Percentiles rank a stretch among this genome's conserved stretches.
These are phyloP conservation scores for Pangasius mekongensis DNA, from an alignment of 2,797 vertebrate genomes.

Conservation along the genomic window DNA sequence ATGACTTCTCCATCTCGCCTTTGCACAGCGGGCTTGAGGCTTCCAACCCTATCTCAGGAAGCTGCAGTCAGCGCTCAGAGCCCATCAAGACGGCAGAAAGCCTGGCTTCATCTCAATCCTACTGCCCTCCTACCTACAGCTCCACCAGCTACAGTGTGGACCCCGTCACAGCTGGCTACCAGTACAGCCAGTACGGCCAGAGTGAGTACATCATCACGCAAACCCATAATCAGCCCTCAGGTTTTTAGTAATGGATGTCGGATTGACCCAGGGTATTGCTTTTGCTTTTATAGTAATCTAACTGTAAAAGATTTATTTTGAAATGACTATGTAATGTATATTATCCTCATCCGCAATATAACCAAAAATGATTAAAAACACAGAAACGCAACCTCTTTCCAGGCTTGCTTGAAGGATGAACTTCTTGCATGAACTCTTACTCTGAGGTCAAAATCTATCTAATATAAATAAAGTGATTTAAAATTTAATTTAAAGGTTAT, in stretches of 20 bases:
- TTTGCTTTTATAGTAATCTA: background rate
- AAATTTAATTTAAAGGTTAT: slow-evolving; percentile 3
- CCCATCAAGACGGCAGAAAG: slow-evolving; percentile 91
- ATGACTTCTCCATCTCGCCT: slow-evolving; percentile 94
- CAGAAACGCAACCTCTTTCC: background rate
- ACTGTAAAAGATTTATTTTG: background rate
- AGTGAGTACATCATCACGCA: slow-evolving; percentile 80
- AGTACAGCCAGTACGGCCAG: slow-evolving; percentile 93
- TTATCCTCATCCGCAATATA: background rate
- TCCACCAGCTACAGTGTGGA: slow-evolving; percentile 93
- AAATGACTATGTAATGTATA: background rate
- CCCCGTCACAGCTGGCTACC: slow-evolving; percentile 89
- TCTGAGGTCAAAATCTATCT: background rate
- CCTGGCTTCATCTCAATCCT: slow-evolving; percentile 90
- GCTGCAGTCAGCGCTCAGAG: slow-evolving; percentile 89
- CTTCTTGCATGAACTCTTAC: background rate
- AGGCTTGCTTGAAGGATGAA: background rate
- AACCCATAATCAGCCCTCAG: background rate
- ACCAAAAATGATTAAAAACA: background rate
- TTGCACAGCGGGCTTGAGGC: slow-evolving; percentile 88
- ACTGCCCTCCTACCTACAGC: slow-evolving; percentile 95
- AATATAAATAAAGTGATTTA: background rate
- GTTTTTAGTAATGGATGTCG: background rate
- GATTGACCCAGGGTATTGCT: background rate
- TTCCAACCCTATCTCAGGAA: slow-evolving; percentile 86